phyloP scores from a whole-genome alignment of 2,888 invertebrate genomes.

The Acanthoscelides obtectus region DNA sequence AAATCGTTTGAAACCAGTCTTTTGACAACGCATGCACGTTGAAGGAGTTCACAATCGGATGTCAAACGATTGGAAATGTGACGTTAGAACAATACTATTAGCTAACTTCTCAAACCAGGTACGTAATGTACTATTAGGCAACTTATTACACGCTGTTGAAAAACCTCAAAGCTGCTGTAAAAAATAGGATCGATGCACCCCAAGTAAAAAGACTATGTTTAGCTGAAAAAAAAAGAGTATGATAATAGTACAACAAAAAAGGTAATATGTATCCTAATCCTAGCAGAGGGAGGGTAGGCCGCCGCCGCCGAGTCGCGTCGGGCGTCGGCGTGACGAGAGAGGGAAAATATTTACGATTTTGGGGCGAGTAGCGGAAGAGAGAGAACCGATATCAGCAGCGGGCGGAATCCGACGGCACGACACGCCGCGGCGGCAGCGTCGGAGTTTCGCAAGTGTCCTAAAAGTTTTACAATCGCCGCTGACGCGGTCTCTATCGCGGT shows the following conservation, averaged over 20 bases:
- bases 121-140: no score
- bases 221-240: slow-evolving; percentile 6
- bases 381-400: slow-evolving; percentile 14
- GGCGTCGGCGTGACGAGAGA: slow-evolving; percentile 27
- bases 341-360: slow-evolving; percentile 43
- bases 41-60: no score
- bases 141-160: no score
- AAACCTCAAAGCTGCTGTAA: no score
- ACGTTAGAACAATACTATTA: no score
- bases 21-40: no score
- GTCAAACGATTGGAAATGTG: no score
- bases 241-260: slow-evolving; percentile 1
- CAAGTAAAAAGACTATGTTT: background rate
- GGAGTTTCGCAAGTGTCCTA: slow-evolving; percentile 57
- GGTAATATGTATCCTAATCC: background rate
- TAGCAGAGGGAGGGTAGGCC: slow-evolving; percentile 3
- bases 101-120: no score
- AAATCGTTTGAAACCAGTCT: no score
- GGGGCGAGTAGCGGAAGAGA: slow-evolving; percentile 27
- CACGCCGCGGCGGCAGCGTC: slow-evolving; percentile 38
- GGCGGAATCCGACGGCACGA: slow-evolving; percentile 20
- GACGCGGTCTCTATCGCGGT: slow-evolving; percentile 23
- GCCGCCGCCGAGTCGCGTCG: slow-evolving; percentile 21
- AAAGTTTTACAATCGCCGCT: slow-evolving; percentile 58
- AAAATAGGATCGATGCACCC: background rate